Evolutionary conservation across 1,140 invertebrate genomes (phyloP).

Genomic region (Maconellicoccus hirsutus): DNA sequence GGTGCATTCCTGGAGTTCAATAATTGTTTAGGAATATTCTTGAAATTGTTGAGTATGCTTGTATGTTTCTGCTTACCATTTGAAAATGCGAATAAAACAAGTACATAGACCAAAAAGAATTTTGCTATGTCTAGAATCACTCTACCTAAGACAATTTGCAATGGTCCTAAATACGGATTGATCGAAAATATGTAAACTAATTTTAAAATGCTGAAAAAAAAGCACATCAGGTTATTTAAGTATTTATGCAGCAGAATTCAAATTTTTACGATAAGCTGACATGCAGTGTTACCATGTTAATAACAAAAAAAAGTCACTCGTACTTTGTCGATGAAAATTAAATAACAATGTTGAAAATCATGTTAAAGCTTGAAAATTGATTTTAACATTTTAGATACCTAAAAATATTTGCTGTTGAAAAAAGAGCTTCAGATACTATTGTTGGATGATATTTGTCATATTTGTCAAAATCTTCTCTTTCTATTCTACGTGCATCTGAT

Average conservation of each 20-base stretch:
- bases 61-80: slow-evolving; percentile 89
- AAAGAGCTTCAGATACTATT: slow-evolving; percentile 90
- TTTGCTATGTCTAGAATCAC: slow-evolving; percentile 99
- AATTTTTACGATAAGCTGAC: too few relatives aligned
- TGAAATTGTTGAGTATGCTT: too few relatives aligned
- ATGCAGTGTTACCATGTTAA: too few relatives aligned
- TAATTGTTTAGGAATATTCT: not conserved
- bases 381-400: slow-evolving; percentile 43
- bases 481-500: slow-evolving; percentile 43
- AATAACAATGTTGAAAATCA: too few relatives aligned
- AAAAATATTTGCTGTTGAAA: slow-evolving; percentile 95
- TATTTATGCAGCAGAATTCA: too few relatives aligned
- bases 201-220: slow-evolving; percentile 73
- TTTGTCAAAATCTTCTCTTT: slow-evolving; percentile 83
- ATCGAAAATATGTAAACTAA: slow-evolving; percentile 98
- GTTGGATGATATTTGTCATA: slow-evolving; percentile 97
- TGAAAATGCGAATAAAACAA: slow-evolving; percentile 95
- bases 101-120: slow-evolving; percentile 88
- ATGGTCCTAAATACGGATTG: slow-evolving; percentile 91
- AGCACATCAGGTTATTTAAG: too few relatives aligned
- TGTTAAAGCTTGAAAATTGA: too few relatives aligned
- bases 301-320: too few relatives aligned
- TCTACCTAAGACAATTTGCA: slow-evolving; percentile 91
- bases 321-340: too few relatives aligned
- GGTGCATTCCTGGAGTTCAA: not conserved